Evolutionary conservation across 1,140 invertebrate species (phyloP), one percentile per base, ranked within the genome.

Genomic region (Drosophila nigrodunni): DNA sequence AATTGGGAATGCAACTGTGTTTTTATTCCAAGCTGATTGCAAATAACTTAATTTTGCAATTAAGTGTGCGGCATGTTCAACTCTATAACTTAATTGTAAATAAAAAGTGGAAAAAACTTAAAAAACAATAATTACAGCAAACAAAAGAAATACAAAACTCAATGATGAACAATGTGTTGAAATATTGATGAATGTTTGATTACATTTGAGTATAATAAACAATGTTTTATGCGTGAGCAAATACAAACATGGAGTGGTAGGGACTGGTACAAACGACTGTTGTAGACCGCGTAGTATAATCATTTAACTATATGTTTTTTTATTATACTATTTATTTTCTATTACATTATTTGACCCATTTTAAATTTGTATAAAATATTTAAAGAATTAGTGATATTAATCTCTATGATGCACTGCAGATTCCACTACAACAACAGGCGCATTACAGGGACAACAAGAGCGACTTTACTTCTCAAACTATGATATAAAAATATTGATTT

Each of bases 171-270:
- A 30, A 13, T 55, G 21, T 55, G 34, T 39, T 55, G 10, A 15
- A 25, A 13, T 39, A 37, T 13, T 62, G 47, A 62, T 71, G 68
- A 64, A 71, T 55, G 35, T 65, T 71, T 71, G 50, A 70, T 62
- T 34, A 54, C 50, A 37, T 52, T 39, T 55, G 30, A 70, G 62
- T 54, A 39, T 35, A 18, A 44, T 49, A 10, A 5, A 57, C 55
- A 47, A 57, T 21, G 30, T 13, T 61, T 44, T 34, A n/a, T 2
- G n/a, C 25, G 6, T n/a, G 10, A 6, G 1, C n/a, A 35, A 21
- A 25, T 35, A 18, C 10, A 21, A 35, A 5, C 25, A 30, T 0
- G 3, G 25, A 30, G 25, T 2, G 25, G 3, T 30, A 30, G 0
- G 6, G 25, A 30, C 0, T 2, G 25, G 25, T 6, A 30, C 6